A percentile compares a stretch with the other conserved stretches of the same genome.
Evolutionary conservation across 2,797 vertebrate genomes (phyloP).

Genomic region (Hypotaenidia okinawae): DNA sequence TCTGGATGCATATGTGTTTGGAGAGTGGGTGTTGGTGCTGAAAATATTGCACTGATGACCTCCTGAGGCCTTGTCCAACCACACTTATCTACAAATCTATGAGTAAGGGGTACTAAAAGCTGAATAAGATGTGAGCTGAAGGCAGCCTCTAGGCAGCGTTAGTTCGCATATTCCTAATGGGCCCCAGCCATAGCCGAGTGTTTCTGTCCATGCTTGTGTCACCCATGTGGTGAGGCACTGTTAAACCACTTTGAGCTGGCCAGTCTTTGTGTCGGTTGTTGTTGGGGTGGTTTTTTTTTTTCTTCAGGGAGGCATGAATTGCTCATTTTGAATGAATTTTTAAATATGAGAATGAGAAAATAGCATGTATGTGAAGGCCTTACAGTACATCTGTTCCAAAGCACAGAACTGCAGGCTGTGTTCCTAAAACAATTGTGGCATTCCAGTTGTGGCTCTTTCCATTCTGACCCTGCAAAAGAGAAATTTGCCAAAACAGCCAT

Average conservation of each 20-base stretch:
- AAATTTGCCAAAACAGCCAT: neutral
- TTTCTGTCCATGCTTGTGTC: neutral
- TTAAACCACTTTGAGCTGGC: neutral
- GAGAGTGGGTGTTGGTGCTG: neutral
- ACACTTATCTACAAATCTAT: neutral
- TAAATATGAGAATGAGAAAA: neutral
- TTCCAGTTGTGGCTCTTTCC: neutral
- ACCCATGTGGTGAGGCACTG: neutral
- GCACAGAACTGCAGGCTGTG: neutral
- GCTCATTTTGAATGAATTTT: neutral
- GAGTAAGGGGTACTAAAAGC: neutral
- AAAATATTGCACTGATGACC: neutral
- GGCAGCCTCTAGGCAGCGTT: neutral
- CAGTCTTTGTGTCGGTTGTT: neutral
- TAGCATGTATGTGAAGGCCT: neutral
- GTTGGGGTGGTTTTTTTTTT: neutral
- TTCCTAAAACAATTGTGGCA: neutral
- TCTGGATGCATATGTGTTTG: too few relatives aligned
- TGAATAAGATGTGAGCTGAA: neutral
- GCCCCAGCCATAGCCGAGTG: neutral
- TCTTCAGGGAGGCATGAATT: neutral
- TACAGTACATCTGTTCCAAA: neutral
- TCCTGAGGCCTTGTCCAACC: neutral
- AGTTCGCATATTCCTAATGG: fast-evolving
- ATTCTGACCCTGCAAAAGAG: neutral